A percentile compares a stretch with the other conserved stretches of the same genome.
phyloP scores from a whole-genome alignment of 92 coral and sea anemone species.

The Parazoanthus darwini region DNA sequence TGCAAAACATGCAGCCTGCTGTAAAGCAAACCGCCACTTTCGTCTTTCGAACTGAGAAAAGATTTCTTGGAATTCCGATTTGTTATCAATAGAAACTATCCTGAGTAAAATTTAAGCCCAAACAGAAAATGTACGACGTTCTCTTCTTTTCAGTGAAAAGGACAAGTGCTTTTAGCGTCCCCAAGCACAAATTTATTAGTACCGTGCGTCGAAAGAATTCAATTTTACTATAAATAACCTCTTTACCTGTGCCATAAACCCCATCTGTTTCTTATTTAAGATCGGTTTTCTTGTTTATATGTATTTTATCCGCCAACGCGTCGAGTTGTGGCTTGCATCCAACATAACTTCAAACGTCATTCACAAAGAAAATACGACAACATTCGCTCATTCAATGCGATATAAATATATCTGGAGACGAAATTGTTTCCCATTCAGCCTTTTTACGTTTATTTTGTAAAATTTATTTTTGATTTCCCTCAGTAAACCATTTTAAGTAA shows the following conservation, averaged over 20 bases:
- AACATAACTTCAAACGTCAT: neutral
- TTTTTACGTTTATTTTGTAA: neutral
- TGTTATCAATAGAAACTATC: too few species aligned
- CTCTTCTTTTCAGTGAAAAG: neutral
- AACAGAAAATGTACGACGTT: neutral
- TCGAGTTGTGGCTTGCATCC: neutral
- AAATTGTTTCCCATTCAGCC: neutral
- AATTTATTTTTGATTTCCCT: neutral
- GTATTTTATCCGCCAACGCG: slow-evolving; percentile 6
- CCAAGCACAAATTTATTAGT: too few species aligned
- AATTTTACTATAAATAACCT: neutral
- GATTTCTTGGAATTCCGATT: too few species aligned
- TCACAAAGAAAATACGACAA: neutral
- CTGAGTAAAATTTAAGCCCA: neutral
- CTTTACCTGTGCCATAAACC: neutral
- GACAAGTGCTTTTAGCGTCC: neutral
- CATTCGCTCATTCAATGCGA: neutral
- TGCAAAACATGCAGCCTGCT: too few species aligned
- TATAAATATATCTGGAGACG: neutral
- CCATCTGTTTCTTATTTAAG: neutral
- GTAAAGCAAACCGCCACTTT: too few species aligned
- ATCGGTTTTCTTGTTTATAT: neutral
- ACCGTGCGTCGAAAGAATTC: too few species aligned
- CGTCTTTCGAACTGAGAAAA: too few species aligned
- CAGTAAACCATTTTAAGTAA: neutral